Evolutionary conservation across 2,797 vertebrate species (phyloP).

Genomic region (Rachycentron canadum): DNA sequence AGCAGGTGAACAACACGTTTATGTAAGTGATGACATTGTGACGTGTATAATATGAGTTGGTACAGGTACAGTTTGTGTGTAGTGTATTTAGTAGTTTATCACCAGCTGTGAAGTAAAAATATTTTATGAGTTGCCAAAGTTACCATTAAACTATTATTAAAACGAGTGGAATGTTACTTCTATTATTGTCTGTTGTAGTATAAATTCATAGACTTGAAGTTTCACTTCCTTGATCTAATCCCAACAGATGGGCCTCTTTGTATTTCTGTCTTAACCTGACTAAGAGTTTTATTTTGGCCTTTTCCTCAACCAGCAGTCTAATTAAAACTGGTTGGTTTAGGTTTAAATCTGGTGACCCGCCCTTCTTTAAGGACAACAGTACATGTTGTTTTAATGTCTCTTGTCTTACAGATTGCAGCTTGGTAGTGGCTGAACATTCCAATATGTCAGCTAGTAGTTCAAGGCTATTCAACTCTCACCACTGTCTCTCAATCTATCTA

Average conservation of each 20-base stretch:
- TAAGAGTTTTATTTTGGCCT: conserved; percentile 5
- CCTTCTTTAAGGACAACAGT: conserved; percentile 30
- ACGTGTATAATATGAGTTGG: too few relatives aligned
- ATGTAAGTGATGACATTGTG: not conserved
- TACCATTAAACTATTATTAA: not conserved
- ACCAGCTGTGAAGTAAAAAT: too few relatives aligned
- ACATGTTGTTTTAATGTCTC: not conserved
- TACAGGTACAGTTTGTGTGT: not conserved
- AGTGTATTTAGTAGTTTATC: not conserved
- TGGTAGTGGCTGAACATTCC: not conserved
- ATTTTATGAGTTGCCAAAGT: too few relatives aligned
- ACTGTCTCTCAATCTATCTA: not conserved
- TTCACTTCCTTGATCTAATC: not conserved
- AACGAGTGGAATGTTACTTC: not conserved
- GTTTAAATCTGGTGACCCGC: conserved; percentile 33
- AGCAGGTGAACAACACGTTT: not conserved
- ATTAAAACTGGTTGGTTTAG: conserved; percentile 63
- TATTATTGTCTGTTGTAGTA: not conserved
- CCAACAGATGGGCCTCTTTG: conserved; percentile 1
- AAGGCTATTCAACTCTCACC: not conserved
- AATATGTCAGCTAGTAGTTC: not conserved
- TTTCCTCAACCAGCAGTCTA: not conserved
- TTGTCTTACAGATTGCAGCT: not conserved
- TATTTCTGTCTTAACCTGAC: not conserved
- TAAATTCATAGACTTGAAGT: not conserved